Evolutionary conservation across 30 jellyfish, hydroid and myxozoan genomes (phyloP).

Genomic region (Rhopilema esculentum): DNA sequence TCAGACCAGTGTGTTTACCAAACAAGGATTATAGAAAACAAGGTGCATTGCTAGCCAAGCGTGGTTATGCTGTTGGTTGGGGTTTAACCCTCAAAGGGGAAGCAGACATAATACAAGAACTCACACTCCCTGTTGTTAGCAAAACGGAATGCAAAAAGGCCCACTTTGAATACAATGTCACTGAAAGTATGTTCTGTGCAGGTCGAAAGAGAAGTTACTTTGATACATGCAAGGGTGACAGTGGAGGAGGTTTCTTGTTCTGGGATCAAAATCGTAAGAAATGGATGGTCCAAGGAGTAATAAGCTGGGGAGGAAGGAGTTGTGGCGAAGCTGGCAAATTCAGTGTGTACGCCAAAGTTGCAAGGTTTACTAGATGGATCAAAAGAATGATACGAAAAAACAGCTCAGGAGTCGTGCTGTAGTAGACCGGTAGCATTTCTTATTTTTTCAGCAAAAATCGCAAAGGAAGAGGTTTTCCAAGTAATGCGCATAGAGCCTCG

Average conservation of each 20-base stretch:
- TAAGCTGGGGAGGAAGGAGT: conserved; percentile 94
- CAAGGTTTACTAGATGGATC: conserved; percentile 84
- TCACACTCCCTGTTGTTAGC: conserved; percentile 86
- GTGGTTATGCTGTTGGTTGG: conserved; percentile 97
- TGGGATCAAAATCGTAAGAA: conserved; percentile 80
- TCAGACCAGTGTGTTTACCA: conserved; percentile 96
- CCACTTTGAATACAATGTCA: conserved; percentile 68
- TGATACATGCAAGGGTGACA: conserved; percentile 98
- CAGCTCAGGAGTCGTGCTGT: neutral
- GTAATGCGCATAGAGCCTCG: too few relatives aligned
- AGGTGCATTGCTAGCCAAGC: conserved; percentile 50
- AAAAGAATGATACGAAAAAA: conserved; percentile 38
- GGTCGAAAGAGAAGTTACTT: conserved; percentile 68
- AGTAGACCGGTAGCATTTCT: neutral
- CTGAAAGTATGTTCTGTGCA: conserved; percentile 98
- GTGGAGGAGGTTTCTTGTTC: conserved; percentile 95
- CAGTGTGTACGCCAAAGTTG: conserved; percentile 94
- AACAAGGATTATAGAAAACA: conserved; percentile 53
- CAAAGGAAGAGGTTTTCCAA: neutral
- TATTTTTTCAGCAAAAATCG: neutral
- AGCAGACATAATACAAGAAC: conserved; percentile 49
- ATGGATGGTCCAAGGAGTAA: conserved; percentile 95
- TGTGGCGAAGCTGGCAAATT: conserved; percentile 95
- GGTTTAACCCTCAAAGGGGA: conserved; percentile 78
- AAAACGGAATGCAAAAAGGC: conserved; percentile 73